These are phyloP conservation scores for Triops longicaudatus DNA, from an alignment of 1,140 invertebrate species.

Conservation along the genomic window DNA sequence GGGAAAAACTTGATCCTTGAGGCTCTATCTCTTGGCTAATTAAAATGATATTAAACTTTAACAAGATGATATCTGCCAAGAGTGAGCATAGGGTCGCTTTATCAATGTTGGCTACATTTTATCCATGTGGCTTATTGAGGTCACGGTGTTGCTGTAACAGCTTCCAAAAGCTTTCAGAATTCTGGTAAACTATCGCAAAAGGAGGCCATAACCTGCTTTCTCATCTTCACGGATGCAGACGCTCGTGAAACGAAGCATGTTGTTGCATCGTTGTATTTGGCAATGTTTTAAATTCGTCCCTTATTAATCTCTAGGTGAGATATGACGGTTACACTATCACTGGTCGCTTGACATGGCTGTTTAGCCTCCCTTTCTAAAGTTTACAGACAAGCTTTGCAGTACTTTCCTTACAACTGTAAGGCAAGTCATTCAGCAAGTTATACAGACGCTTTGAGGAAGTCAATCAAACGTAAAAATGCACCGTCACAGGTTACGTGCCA, in stretches of 20 bases:
- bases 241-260: neutral
- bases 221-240: neutral
- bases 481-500: too few species aligned
- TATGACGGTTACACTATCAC: too few species aligned
- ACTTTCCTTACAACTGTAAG: too few species aligned
- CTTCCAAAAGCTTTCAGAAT: neutral
- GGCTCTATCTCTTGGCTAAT: neutral
- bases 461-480: too few species aligned
- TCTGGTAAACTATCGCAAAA: neutral
- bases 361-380: too few species aligned
- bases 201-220: neutral
- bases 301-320: neutral
- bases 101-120: neutral
- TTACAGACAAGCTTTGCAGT: too few species aligned
- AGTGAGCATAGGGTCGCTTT: neutral
- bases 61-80: neutral
- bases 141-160: neutral
- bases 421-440: too few species aligned
- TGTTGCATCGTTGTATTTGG: neutral
- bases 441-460: too few species aligned
- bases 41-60: neutral
- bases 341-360: too few species aligned
- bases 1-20: neutral
- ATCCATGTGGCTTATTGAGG: neutral
- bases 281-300: neutral